These are phyloP conservation scores for Coendou prehensilis DNA, from an alignment of 2,797 vertebrate genomes.

Conservation along the genomic window DNA sequence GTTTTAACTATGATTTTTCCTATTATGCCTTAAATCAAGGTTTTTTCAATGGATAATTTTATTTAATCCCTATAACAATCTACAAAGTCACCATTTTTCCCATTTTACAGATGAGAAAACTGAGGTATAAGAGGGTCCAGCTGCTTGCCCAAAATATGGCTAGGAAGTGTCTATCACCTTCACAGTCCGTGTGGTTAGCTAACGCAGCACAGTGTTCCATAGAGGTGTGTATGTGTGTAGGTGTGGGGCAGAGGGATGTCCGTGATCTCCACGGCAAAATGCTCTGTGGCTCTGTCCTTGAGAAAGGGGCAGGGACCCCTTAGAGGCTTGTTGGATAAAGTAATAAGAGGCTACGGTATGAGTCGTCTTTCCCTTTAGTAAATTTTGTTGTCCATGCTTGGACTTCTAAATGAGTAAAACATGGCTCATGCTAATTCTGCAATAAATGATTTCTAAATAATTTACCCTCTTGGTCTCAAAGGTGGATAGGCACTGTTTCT, in stretches of 20 bases:
- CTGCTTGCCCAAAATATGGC: neutral
- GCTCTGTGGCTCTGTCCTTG: neutral
- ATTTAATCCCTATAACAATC: neutral
- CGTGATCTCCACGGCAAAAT: neutral
- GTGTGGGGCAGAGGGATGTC: neutral
- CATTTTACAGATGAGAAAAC: conserved; percentile 6
- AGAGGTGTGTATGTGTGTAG: too few species aligned
- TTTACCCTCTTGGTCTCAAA: neutral
- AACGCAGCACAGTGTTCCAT: neutral
- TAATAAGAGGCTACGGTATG: neutral
- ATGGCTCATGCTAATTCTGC: neutral
- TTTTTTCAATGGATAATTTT: neutral
- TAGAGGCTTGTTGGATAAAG: neutral
- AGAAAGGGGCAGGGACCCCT: neutral
- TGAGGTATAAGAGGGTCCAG: neutral
- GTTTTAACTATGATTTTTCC: neutral
- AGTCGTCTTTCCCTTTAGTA: neutral
- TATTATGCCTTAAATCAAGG: neutral
- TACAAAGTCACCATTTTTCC: neutral
- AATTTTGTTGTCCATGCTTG: neutral
- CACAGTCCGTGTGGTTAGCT: too few species aligned
- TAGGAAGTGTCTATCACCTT: neutral
- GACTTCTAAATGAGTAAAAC: conserved; percentile 30
- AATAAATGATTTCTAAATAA: neutral
- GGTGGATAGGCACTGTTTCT: neutral